phyloP scores from a whole-genome alignment of 1,140 invertebrate species.

The Holcopasites calliopsidis region DNA sequence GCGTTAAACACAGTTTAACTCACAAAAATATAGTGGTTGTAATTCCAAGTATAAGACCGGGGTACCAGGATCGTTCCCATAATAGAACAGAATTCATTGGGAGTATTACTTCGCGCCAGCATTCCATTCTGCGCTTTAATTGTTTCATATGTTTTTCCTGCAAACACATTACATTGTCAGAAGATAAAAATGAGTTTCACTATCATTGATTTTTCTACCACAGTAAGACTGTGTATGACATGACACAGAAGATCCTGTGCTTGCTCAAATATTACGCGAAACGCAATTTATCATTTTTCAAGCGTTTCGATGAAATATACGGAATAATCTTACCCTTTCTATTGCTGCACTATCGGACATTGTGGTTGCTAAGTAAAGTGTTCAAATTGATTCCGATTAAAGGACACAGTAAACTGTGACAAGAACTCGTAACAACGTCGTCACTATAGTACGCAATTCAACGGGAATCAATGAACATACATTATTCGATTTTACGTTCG shows the following conservation, averaged over 20 bases:
- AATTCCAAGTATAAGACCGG: slow-evolving; percentile 85
- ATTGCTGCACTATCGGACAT: slow-evolving; percentile 55
- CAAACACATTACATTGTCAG: slow-evolving; percentile 48
- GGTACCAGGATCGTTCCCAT: slow-evolving; percentile 92
- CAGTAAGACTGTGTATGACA: neutral
- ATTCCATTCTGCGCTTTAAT: slow-evolving; percentile 87
- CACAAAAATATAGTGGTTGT: slow-evolving; percentile 84
- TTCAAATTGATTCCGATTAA: slow-evolving; percentile 31
- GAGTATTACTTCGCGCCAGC: slow-evolving; percentile 90
- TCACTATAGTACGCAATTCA: neutral
- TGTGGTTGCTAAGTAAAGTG: slow-evolving; percentile 5
- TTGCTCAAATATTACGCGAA: neutral
- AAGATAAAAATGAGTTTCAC: slow-evolving; percentile 9
- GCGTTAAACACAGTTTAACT: slow-evolving; percentile 44
- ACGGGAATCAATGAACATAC: neutral
- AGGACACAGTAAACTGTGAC: neutral
- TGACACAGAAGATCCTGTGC: neutral
- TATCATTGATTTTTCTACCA: slow-evolving; percentile 49
- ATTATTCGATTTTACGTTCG: slow-evolving; percentile 3
- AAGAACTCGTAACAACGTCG: neutral
- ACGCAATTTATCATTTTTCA: neutral
- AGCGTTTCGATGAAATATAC: neutral
- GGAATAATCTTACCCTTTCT: slow-evolving; percentile 59
- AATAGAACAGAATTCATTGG: slow-evolving; percentile 86
- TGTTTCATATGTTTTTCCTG: slow-evolving; percentile 86